These are phyloP conservation scores for Patella caerulea DNA, from an alignment of 2,888 invertebrate genomes.

Conservation along the genomic window DNA sequence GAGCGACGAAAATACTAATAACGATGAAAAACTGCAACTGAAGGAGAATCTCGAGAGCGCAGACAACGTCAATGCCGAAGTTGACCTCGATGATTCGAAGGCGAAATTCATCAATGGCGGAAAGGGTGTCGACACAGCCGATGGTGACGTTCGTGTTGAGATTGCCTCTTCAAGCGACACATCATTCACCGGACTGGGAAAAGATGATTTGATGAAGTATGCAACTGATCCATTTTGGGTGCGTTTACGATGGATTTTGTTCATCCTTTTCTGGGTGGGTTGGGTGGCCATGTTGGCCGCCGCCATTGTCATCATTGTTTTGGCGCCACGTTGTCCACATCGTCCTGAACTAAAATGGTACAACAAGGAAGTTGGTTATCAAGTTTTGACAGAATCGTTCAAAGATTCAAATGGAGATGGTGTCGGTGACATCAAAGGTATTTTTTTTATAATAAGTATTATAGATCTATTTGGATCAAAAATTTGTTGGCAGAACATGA, in stretches of 20 bases:
- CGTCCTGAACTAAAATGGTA: conserved; percentile 84
- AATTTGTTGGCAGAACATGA: no score
- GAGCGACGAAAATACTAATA: conserved; percentile 47
- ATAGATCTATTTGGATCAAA: no score
- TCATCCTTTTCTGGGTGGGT: conserved; percentile 90
- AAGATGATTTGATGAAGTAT: conserved; percentile 96
- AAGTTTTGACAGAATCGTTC: conserved; percentile 79
- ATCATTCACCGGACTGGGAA: conserved; percentile 88
- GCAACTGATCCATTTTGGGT: conserved; percentile 99
- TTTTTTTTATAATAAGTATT: not conserved
- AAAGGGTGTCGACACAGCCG: conserved; percentile 29
- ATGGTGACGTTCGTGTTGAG: conserved; percentile 22
- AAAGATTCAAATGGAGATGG: conserved; percentile 79
- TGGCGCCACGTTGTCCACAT: conserved; percentile 82
- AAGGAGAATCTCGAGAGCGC: conserved; percentile 43
- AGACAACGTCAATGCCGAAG: conserved; percentile 34
- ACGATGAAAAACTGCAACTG: conserved; percentile 45
- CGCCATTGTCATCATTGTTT: conserved; percentile 91
- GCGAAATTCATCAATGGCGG: conserved; percentile 54
- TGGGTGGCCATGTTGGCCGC: conserved; percentile 95
- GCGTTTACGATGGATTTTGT: conserved; percentile 89
- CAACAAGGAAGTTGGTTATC: conserved; percentile 85
- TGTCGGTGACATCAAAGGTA: conserved; percentile 79
- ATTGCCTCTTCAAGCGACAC: conserved; percentile 34
- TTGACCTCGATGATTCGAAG: conserved; percentile 52